Conservation (phyloP, 2,797 vertebrate genomes). For the Paratrypauchen microcephalus region DNA sequence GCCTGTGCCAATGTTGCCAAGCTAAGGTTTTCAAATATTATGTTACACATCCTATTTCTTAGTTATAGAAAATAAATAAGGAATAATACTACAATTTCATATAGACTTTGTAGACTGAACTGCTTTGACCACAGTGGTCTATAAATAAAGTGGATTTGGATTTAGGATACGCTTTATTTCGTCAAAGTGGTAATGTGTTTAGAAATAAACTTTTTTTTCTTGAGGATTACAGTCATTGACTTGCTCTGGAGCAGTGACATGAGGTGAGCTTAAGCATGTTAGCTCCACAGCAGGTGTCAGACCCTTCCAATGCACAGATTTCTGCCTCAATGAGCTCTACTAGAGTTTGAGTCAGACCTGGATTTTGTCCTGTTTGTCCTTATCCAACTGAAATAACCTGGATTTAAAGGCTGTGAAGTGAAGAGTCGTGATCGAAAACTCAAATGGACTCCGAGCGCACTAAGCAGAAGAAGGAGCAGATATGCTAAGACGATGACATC, state of each 20-base stretch:
- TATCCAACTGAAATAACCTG: slow-evolving; percentile 58
- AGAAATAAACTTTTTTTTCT: background rate
- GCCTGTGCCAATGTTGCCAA: no score
- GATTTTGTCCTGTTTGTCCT: slow-evolving; percentile 59
- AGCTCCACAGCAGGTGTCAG: slow-evolving; percentile 35
- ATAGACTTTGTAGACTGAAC: background rate
- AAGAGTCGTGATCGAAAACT: slow-evolving; percentile 38
- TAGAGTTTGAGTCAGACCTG: slow-evolving; percentile 55
- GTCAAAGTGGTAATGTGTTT: background rate
- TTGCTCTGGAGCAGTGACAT: slow-evolving; percentile 41
- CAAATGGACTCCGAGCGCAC: slow-evolving; percentile 37
- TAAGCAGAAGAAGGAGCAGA: slow-evolving; percentile 26
- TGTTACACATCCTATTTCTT: no score
- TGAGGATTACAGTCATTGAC: slow-evolving; percentile 2
- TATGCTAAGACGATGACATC: slow-evolving; percentile 68
- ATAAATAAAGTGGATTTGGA: background rate
- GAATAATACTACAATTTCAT: no score
- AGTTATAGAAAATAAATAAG: no score
- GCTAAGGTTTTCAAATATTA: no score
- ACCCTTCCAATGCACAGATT: slow-evolving; percentile 45
- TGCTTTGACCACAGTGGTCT: background rate
- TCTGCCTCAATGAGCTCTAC: slow-evolving; percentile 30
- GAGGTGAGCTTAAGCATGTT: slow-evolving; percentile 40
- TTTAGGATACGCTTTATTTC: background rate
- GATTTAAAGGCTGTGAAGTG: slow-evolving; percentile 41